Base-by-base conservation (phyloP, 1,140 invertebrate genomes). In the Temnothorax curvispinosus region DNA sequence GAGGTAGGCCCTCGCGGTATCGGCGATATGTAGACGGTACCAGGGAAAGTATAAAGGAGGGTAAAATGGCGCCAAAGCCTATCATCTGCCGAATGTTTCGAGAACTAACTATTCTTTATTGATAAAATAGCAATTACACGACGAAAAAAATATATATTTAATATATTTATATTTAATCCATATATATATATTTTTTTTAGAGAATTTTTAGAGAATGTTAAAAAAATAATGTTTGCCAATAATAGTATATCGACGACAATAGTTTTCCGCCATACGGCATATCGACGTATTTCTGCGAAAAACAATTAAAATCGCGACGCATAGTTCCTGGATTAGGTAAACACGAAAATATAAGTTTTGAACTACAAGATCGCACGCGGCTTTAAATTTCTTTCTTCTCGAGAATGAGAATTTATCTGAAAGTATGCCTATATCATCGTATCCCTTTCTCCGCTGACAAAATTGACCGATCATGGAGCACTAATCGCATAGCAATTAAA, bases 1-100 rank as follows among this genome's bases (percentile, higher is more conserved):
- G 93, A 93, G 93, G 93, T 92, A 94, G 93, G 91, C 92, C 92
- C 92, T 89, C 81, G 72, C 67, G 50, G 35, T 80, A 71, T 77
- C 82, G 75, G 35, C 58, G 60, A 86, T 52, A 27, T 11, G 41
- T 76, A 38, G 82, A 86, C 84, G 58, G 35, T 64, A 60, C 56
- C 50, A 71, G 69, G 71, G 84, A 86, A 90, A 85, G 81, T 85
- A 90, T 58, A 71, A 81, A 87, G 81, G 69, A 82, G 18, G 64
- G 11, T 74, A 75, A 69, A 80, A 80, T 47, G n/a, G 13, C 13
- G 52, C 35, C 13, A 18, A 13, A 65, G 18, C 8, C 8, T n/a
- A 15, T 21, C n/a, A 52, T n/a, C 9, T 69, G 47, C 3, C 18
- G 18, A 77, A 54, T 32, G 13, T 32, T 69, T 32, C 32, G 27